Evolutionary conservation across 1,140 invertebrate genomes (phyloP), one percentile per base, ranked within the genome.

Genomic region (Drosophila ercepeae): DNA sequence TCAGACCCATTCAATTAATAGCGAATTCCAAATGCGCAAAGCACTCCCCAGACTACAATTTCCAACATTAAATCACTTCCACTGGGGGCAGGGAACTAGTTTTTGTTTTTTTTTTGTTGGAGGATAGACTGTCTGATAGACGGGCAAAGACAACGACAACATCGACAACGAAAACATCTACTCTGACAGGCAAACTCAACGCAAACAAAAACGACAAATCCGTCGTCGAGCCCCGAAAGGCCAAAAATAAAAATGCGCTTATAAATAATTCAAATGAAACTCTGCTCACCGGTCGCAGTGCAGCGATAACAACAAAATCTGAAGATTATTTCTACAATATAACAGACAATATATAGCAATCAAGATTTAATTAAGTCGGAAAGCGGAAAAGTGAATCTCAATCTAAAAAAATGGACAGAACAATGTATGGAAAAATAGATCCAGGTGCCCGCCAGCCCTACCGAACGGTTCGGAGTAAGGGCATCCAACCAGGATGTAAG

Each of bases 401-500:
- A 44, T 39, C 29, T 39, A 4, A 29, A 61, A 61, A 39, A 39
- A 96, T 97, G 95, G 96, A 97, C 93, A 93, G 95, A 89, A 95
- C 95, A 88, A 96, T 96, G 95, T 97, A 97, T 89, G 95, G 95
- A 58, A 96, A 96, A 92, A 93, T 96, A 67, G 93, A 94, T 79
- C 95, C 95, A 9, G 95, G 95, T 67, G 95, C 94, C 81, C 94
- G 96, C 91, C 95, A 96, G 79, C 96, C 96, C 18, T 97, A 96
- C 90, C 94, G 95, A 90, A 95, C 95, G 1, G 93, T 95, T 75
- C 95, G 92, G 78, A 93, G 95, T 91, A 95, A 96, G 91, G 95
- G 95, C 77, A 95, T 95, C 65, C 94, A 95, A 73, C 96, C 96
- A 70, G 96, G 95, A 92, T 97, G 96, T 97, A 93, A 96, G 96